These are phyloP conservation scores for Pomacea maculata DNA, from an alignment of 1,140 invertebrate genomes.

Conservation along the genomic window DNA sequence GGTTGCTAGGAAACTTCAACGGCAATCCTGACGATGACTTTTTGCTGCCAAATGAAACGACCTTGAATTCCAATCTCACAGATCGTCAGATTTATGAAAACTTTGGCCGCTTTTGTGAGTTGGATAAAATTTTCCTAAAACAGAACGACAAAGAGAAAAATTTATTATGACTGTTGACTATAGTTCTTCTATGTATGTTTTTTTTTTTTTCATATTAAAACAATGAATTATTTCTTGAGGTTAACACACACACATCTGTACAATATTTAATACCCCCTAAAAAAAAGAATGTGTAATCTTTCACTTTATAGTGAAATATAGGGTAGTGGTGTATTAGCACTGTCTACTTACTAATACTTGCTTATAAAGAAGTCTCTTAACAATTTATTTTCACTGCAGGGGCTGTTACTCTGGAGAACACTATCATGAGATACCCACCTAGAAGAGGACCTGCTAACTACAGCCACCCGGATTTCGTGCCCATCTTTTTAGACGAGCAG, in stretches of 20 bases:
- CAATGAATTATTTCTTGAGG: constrained; percentile 6
- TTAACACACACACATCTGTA: not conserved
- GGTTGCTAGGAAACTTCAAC: constrained; percentile 14
- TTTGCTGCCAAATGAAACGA: constrained; percentile 18
- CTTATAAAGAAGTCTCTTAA: constrained; percentile 27
- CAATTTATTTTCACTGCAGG: constrained; percentile 26
- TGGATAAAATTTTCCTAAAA: too few relatives aligned
- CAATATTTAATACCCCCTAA: not conserved
- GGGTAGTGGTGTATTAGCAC: constrained; percentile 27
- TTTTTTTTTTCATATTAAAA: constrained; percentile 19
- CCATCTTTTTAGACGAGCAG: constrained; percentile 23
- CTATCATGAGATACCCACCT: constrained; percentile 10
- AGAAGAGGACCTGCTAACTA: constrained; percentile 1
- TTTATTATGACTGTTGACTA: too few relatives aligned
- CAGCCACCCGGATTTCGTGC: constrained; percentile 10
- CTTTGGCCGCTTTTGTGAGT: constrained; percentile 1
- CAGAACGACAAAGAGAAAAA: too few relatives aligned
- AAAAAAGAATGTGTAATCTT: constrained; percentile 27
- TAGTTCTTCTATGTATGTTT: constrained; percentile 11
- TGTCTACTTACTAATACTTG: constrained; percentile 15
- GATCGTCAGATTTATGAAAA: constrained; percentile 7
- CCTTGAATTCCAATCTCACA: constrained; percentile 11
- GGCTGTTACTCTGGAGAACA: not conserved
- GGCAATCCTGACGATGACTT: constrained; percentile 12
- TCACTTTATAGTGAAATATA: not conserved